Evolutionary conservation across 2,797 vertebrate species (phyloP), one percentile per base, ranked within the genome.

Genomic region (Selene dorsalis): DNA sequence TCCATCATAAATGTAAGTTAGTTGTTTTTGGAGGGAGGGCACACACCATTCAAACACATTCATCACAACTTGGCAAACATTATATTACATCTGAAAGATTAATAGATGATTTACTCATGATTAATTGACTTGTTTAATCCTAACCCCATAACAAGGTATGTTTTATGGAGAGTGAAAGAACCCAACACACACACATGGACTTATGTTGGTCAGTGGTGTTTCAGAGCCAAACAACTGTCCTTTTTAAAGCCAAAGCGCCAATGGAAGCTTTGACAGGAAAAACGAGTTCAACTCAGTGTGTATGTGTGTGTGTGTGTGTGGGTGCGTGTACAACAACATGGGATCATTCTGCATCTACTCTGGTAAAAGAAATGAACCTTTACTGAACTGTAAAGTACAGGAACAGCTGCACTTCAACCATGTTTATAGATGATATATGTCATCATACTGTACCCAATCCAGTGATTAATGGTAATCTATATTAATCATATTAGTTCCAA

Each of bases 231-330:
- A 75, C 77, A 74, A 41, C 47, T 55, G 41, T 76, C 73, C 70
- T 74, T 68, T 67, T 32, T n/a, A 47, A 65, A 69, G 41, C 75
- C 75, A 85, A 78, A 87, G 78, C 77, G 70, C 79, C 80, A 82
- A 75, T 68, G 63, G 86, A 85, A 84, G 80, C 60, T 69, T 81
- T 83, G 82, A 84, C 88, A 87, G 56, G 66, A 87, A 63, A 71
- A 79, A 64, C 13, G 14, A 77, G 79, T 77, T 73, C 73, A 77
- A 72, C 77, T 81, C 18, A 28, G 45, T 39, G 57, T 41, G 80
- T 32, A 80, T 75, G 87, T 68, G 0, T 70, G 80, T 82, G 72
- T 53, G 71, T 71, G 59, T 74, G 79, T 60, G 77, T 22, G 75
- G 66, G 16, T 24, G 32, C 16, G 52, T 12, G 9, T 24, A 56